Evolutionary conservation across 2,888 invertebrate species (phyloP), one percentile per base, ranked within the genome.

Genomic region (Stomorhina lunata): DNA sequence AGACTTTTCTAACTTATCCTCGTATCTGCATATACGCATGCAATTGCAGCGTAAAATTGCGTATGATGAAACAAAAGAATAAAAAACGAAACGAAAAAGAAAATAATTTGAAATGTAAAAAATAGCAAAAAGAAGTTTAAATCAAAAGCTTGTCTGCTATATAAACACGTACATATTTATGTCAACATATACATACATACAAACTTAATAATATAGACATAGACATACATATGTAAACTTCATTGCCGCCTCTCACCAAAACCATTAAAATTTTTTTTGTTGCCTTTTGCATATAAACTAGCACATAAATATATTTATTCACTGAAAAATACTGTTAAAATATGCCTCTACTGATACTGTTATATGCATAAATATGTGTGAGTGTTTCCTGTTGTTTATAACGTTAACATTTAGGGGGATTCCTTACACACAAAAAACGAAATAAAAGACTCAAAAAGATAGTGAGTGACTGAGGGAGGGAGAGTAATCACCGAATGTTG

Each of bases 21-120:
- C 45, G 20, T 48, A 45, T 34, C 27, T 34, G 25, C 50, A 37
- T 63, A 65, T 71, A 82, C 82, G 82, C 82, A 82, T 82, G 75
- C 71, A 79, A 79, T 66, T 82, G 82, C 79, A 82, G 79, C 79
- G 75, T 82, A 79, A 82, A 82, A 82, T 82, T 82, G 82, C 82
- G 82, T 82, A 82, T 82, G 75, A 57, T 75, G 32, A 71, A 71
- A 82, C 82, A 82, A 82, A 79, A 37, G 79, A 82, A 43, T 65
- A 65, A 65, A 43, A 50, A 61, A 59, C 20, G 45, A 63, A 65
- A 75, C 29, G 48, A 77, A 72, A 72, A 45, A 29, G 12, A 77
- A 61, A 77, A 61, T 61, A 69, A 69, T 50, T 68, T 59, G 25
- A 55, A 78, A 63, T 57, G 61, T 17, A 71, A 78, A 68, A 63